phyloP scores from a whole-genome alignment of 2,113 vertebrate genomes.

The Macaca mulatta region DNA sequence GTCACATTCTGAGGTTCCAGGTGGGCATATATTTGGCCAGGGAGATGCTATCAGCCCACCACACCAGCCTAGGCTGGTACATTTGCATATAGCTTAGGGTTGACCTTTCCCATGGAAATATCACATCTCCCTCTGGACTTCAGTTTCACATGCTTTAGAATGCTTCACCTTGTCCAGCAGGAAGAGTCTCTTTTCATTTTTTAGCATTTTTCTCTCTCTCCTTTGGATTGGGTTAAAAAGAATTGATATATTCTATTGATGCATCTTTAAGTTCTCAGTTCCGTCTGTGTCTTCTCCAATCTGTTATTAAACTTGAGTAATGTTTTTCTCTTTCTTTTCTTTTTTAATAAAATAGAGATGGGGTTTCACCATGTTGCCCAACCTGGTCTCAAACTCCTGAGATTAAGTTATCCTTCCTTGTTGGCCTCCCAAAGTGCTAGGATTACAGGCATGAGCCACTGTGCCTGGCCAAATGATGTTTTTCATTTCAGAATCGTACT shows the following conservation, averaged over 20 bases:
- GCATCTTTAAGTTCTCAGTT: neutral
- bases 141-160: neutral
- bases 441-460: too few relatives aligned
- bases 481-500: neutral
- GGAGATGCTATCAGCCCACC: rapidly evolving
- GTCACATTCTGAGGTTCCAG: neutral
- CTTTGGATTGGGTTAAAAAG: neutral
- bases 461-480: too few relatives aligned
- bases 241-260: neutral
- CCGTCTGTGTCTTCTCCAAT: neutral
- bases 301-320: neutral
- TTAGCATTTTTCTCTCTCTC: neutral
- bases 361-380: too few relatives aligned
- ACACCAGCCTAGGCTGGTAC: neutral
- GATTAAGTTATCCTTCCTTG: too few relatives aligned
- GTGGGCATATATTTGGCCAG: rapidly evolving
- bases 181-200: neutral
- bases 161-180: neutral
- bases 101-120: neutral
- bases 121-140: too few relatives aligned
- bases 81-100: neutral
- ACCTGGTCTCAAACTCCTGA: too few relatives aligned
- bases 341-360: too few relatives aligned
- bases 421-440: too few relatives aligned
- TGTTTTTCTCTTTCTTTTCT: too few relatives aligned